Evolutionary conservation across 2,113 vertebrate species (phyloP), one percentile per base, ranked within the genome.

Genomic region (Dromiciops gliroides): DNA sequence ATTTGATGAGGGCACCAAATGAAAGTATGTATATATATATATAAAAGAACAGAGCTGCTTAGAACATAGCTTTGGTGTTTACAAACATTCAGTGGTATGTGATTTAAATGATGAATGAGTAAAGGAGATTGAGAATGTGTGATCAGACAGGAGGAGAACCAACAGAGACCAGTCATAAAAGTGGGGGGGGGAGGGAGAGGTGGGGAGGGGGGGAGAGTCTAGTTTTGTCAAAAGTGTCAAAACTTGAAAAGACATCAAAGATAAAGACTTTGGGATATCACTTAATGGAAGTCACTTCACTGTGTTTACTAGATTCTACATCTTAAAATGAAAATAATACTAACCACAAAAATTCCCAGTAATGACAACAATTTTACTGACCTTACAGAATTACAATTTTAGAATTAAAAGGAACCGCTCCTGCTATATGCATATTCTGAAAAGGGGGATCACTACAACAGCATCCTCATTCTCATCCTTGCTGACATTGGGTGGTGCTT

Each of bases 371-470:
- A 8, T 10, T 60, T 31, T 28, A 60, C n/a, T 1, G 16, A n/a
- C 12, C 37, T n/a, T 16, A n/a, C 1, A 75, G 60, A 19, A n/a
- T 31, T 60, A n/a, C 16, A 75, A 12, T 67, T n/a, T n/a, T n/a
- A 14, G 7, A 37, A 67, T 16, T 67, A 14, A 10, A 67, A 37
- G 60, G 37, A n/a, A 75, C 31, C 60, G n/a, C 16, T 75, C 8
- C 60, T 67, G 31, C 31, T n/a, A 14, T n/a, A 60, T 31, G 10
- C 11, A 19, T 6, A 37, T 37, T 75, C 3, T 37, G n/a, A 16
- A 75, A n/a, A 37, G 37, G n/a, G 31, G 0, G 5, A 2, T 37
- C 8, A 19, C 4, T 37, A 1, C 12, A 1, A 19, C 12, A n/a
- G 1, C 37, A n/a, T 75, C 60, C 31, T 75, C 60, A 75, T 75